Base-by-base conservation (phyloP, 2,113 vertebrate genomes). In the Charadrius vociferus region DNA sequence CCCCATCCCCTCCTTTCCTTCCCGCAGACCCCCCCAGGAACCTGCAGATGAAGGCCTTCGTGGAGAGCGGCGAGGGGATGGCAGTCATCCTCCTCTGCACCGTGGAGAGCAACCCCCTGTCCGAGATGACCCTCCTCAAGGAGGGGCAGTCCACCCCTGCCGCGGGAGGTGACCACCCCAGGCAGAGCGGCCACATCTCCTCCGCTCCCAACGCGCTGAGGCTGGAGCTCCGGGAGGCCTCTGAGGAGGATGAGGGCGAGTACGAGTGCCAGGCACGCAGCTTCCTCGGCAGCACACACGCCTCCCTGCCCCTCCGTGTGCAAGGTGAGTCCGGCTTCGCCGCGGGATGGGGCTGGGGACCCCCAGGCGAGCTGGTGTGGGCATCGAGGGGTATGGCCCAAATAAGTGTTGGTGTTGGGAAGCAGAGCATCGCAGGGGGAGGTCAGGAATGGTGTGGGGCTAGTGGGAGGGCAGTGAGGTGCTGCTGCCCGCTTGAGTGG, bases 101-200 rank as follows among this genome's bases (percentile, higher is more conserved):
- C 0, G 98, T 98, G 18, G 97, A 98, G 30, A 98, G 98, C 83
- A 97, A 75, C 18, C 98, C 98, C 4, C 83, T 37, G 0, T 89
- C 98, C 0, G 66, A 86, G 30, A 36, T 98, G 53, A 52, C 73
- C 24, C 93, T 98, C 77, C 97, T 78, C 78, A 86, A 32, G 8
- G 95, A 7, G 1, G 96, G 96, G 26, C 75, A 18, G 30, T 21
- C 93, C 83, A 86, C 49, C 34, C 95, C 97, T 6, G 27, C 97
- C 0, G 1, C 2, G 0, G 72, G n/a, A 5, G 32, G 77, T 1
- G 50, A 56, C 30, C 23, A 3, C 24, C 22, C 37, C 8, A 22
- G 41, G 26, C 62, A 17, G 29, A 56, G 10, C 39, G 2, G 37
- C 58, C 66, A 0, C 2, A 2, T 62, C 20, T 52, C 77, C 21